Evolutionary conservation across 2,888 invertebrate genomes (phyloP), one percentile per base, ranked within the genome.

Genomic region (Theristus sp.): DNA sequence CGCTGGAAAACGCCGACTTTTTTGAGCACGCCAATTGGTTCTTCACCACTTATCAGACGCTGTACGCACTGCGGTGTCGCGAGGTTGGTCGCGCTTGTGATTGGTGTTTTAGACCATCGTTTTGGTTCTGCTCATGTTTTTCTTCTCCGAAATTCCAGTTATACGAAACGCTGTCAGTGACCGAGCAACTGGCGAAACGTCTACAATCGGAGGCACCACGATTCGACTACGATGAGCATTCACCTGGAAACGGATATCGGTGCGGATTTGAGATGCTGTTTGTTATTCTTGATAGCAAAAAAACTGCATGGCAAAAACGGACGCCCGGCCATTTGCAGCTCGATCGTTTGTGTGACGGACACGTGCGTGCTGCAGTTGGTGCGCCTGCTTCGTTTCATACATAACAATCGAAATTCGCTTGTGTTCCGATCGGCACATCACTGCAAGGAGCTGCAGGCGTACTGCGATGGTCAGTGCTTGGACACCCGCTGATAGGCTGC

Each of bases 211-310:
- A 80, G 71, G 85, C 84, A 10, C 81, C 69, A 27, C 63, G 75
- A 30, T 94, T 85, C 75, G 93, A 94, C 74, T 89, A 86, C 69
- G 86, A 88, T 74, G 81, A 81, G 58, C 76, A 81, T 38, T 84
- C 85, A 0, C 88, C 87, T 0, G 91, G 88, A 0, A 96, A 96
- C 77, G 96, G 96, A 0, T 93, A 68, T 64, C 66, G 71, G 70
- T 70, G 26, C n/a, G n/a, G n/a, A 38, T 38, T 13, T 38, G 38
- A 38, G n/a, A n/a, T n/a, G n/a, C n/a, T n/a, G n/a, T n/a, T n/a
- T n/a, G n/a, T n/a, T n/a, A n/a, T n/a, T n/a, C n/a, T n/a, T n/a
- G n/a, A n/a, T n/a, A n/a, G n/a, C n/a, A n/a, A n/a, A n/a, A n/a
- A n/a, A n/a, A n/a, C n/a, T n/a, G n/a, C n/a, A n/a, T n/a, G n/a